Evolutionary conservation across 2,888 invertebrate species (phyloP).

Genomic region (Leuctra nigra): DNA sequence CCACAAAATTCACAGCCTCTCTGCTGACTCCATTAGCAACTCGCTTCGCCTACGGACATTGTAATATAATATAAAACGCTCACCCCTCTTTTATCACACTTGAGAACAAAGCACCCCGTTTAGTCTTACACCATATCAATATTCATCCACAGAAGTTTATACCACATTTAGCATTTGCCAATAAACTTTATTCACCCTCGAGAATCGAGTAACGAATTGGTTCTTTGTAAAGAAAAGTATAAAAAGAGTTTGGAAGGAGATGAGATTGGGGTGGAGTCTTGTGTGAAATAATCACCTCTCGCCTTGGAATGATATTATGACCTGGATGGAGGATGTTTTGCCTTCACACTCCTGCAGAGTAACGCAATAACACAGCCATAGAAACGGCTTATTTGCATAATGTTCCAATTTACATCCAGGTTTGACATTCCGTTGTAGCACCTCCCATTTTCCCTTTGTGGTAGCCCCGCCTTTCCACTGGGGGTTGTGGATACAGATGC

Average conservation of each 20-base stretch:
- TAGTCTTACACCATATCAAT: conserved; percentile 5
- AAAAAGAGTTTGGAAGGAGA: neutral
- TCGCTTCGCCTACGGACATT: neutral
- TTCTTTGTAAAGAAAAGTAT: neutral
- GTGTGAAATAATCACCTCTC: neutral
- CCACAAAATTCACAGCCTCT: no score
- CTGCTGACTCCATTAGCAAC: conserved; percentile 8
- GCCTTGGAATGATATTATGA: neutral
- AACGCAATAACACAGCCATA: conserved; percentile 1
- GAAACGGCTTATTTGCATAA: conserved; percentile 25
- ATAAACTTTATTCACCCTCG: conserved; percentile 2
- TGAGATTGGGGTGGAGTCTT: neutral
- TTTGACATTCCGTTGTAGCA: conserved; percentile 13
- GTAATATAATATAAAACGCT: neutral
- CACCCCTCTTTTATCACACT: conserved; percentile 13
- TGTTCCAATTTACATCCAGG: conserved; percentile 28
- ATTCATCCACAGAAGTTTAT: conserved; percentile 11
- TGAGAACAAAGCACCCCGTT: conserved; percentile 4
- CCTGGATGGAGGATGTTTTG: neutral
- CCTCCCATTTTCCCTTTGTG: conserved; percentile 16
- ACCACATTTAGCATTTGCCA: conserved; percentile 16
- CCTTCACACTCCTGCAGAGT: neutral
- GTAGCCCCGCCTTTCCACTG: conserved; percentile 13
- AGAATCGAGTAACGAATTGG: neutral
- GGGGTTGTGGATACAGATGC: neutral